Evolutionary conservation across 2,797 vertebrate genomes (phyloP).

Genomic region (Notolepis coatsorum): DNA sequence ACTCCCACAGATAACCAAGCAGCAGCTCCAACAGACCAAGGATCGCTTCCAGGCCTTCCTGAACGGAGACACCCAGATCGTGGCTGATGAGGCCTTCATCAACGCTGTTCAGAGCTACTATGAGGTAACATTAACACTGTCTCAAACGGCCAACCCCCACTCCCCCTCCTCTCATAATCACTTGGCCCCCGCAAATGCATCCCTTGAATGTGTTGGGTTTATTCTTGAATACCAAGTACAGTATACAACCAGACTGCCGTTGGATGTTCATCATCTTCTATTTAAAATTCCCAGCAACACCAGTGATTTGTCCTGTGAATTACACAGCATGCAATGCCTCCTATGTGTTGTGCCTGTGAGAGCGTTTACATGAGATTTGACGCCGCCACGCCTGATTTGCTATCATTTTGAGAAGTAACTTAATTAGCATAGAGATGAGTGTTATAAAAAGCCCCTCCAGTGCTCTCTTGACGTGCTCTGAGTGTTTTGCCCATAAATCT

Average conservation of each 20-base stretch:
- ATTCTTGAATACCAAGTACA: neutral
- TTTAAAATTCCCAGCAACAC: neutral
- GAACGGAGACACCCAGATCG: conserved; percentile 98
- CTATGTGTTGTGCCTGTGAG: neutral
- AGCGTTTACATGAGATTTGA: conserved; percentile 7
- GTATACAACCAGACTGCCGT: too few relatives aligned
- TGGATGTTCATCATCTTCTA: neutral
- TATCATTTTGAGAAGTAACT: conserved; percentile 35
- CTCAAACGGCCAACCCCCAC: neutral
- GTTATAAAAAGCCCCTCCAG: conserved; percentile 22
- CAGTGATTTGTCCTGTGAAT: neutral
- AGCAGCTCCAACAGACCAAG: conserved; percentile 98
- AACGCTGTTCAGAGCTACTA: conserved; percentile 99
- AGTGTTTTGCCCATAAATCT: neutral
- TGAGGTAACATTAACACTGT: conserved; percentile 84
- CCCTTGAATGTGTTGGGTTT: neutral
- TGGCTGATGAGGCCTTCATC: conserved; percentile 99
- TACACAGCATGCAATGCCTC: neutral
- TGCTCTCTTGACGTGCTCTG: conserved; percentile 4
- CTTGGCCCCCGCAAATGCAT: neutral
- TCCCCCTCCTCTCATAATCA: conserved; percentile 8
- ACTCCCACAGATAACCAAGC: conserved; percentile 93
- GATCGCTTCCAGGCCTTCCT: conserved; percentile 99
- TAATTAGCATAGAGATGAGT: conserved; percentile 41
- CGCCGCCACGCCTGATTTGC: conserved; percentile 27